Conservation (phyloP, 2,113 vertebrate species). For the Ictalurus furcatus region DNA sequence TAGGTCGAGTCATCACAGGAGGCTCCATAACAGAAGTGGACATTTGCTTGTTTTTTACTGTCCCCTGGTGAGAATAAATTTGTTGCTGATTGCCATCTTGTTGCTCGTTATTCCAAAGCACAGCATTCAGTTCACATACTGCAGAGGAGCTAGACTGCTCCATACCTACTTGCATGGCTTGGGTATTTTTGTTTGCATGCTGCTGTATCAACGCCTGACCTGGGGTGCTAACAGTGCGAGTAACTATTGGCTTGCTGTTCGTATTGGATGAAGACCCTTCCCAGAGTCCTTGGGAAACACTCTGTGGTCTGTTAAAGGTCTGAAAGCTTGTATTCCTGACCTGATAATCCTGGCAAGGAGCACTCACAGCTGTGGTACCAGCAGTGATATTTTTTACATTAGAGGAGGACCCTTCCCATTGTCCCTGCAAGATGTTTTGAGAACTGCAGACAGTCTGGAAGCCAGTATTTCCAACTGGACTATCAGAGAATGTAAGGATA, state of each 20-base stretch:
- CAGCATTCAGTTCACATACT: constrained; percentile 79
- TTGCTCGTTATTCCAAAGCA: constrained; percentile 70
- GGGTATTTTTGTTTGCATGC: constrained; percentile 72
- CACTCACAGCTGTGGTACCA: constrained; percentile 70
- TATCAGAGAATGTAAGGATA: constrained; percentile 68
- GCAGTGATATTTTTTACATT: constrained; percentile 72
- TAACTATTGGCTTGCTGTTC: constrained; percentile 26
- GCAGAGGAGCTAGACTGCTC: constrained; percentile 69
- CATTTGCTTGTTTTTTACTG: constrained; percentile 78
- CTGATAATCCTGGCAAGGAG: constrained; percentile 56
- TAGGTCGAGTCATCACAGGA: constrained; percentile 71
- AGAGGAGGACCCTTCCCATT: constrained; percentile 80
- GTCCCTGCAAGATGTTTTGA: constrained; percentile 77
- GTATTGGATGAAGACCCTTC: constrained; percentile 36
- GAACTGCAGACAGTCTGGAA: constrained; percentile 75
- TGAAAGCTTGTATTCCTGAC: constrained; percentile 44
- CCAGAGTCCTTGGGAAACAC: constrained; percentile 51
- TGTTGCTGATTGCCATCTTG: constrained; percentile 53
- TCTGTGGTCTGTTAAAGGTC: constrained; percentile 37
- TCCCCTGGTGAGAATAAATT: constrained; percentile 74
- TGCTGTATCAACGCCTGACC: constrained; percentile 80
- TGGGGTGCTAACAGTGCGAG: constrained; percentile 58
- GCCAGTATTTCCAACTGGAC: constrained; percentile 69
- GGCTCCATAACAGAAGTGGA: constrained; percentile 55
- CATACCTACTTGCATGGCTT: constrained; percentile 68